Conservation (phyloP, 2,113 vertebrate species). For the Melanocharis versteri region DNA sequence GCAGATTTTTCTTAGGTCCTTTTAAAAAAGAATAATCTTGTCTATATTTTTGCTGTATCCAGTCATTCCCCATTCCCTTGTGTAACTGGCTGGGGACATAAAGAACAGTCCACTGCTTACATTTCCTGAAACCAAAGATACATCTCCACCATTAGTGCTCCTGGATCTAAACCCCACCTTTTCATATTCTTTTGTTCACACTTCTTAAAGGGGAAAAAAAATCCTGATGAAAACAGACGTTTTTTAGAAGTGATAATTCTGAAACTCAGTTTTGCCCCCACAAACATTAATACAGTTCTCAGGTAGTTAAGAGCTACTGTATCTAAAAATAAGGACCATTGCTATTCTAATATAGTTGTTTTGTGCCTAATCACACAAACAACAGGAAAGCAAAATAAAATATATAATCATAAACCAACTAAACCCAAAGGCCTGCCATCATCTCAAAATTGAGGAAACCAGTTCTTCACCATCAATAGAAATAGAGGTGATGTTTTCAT, state of each 20-base stretch:
- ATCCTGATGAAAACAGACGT: rapidly evolving
- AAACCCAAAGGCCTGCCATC: not conserved
- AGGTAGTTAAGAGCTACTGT: not conserved
- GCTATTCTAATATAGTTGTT: not conserved
- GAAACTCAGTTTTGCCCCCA: not conserved
- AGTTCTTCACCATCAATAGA: not conserved
- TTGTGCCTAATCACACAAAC: not conserved
- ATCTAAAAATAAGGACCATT: not conserved
- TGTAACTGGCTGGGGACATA: not conserved
- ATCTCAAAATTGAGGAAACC: not conserved
- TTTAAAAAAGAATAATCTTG: not conserved
- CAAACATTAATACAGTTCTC: not conserved
- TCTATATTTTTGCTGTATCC: not conserved
- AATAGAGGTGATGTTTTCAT: not conserved
- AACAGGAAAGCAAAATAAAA: constrained; percentile 1
- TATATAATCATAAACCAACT: not conserved
- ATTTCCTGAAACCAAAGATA: not conserved
- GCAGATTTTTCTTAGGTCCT: not conserved
- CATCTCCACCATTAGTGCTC: not conserved
- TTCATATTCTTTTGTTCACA: not conserved
- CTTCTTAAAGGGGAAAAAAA: not conserved
- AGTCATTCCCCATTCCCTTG: not conserved
- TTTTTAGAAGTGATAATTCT: not conserved
- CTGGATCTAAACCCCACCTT: not conserved
- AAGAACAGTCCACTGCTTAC: not conserved